These are phyloP conservation scores for Prionailurus viverrinus DNA, from an alignment of 2,113 vertebrate genomes.

Conservation along the genomic window DNA sequence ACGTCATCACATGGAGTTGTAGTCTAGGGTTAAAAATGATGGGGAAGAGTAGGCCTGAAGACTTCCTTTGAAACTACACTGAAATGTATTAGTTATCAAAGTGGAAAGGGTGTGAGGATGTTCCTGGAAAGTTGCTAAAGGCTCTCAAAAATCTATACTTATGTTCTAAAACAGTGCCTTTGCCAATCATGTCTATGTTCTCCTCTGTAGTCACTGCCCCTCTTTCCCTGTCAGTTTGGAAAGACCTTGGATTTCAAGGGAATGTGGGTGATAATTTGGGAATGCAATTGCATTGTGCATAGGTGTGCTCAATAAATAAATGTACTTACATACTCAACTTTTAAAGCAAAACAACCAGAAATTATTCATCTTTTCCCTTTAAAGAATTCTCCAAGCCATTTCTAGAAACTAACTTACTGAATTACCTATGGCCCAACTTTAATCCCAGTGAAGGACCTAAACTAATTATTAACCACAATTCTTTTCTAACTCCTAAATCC, in stretches of 20 bases:
- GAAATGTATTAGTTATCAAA: not conserved
- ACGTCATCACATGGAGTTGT: not conserved
- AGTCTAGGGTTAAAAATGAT: not conserved
- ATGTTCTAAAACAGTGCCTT: not conserved
- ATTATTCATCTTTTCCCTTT: not conserved
- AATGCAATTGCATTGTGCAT: not conserved
- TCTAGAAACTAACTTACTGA: conserved; percentile 49
- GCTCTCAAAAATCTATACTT: not conserved
- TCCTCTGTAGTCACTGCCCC: not conserved
- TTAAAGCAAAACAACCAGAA: conserved; percentile 3
- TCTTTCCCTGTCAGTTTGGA: conserved; percentile 16
- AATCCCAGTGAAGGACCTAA: conserved; percentile 38
- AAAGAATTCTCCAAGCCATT: conserved; percentile 23
- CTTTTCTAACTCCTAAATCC: conserved; percentile 48
- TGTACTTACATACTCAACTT: conserved; percentile 7
- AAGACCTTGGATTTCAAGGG: not conserved
- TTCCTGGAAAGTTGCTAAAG: not conserved
- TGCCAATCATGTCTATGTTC: not conserved
- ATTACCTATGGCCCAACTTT: conserved; percentile 3
- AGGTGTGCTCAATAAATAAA: not conserved
- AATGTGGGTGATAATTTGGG: not conserved
- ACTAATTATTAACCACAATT: not conserved
- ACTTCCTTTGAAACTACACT: conserved; percentile 22
- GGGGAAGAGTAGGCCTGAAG: not conserved
- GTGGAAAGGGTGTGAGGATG: not conserved